phyloP scores from a whole-genome alignment of 2,888 invertebrate genomes.

The Hypomecis punctinalis region DNA sequence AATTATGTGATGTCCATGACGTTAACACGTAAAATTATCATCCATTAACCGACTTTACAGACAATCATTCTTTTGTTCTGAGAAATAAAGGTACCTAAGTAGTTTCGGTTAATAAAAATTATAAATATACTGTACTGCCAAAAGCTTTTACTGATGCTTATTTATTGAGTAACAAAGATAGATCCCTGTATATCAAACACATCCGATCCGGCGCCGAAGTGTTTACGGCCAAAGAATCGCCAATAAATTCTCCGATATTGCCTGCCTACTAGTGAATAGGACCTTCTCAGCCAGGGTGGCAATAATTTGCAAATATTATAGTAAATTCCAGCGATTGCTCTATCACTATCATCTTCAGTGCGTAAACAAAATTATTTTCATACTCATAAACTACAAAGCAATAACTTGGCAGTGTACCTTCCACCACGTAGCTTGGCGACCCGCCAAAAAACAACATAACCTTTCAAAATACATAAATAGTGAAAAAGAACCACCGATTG shows the following conservation, averaged over 20 bases:
- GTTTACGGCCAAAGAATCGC: conserved; percentile 29
- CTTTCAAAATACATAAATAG: conserved; percentile 38
- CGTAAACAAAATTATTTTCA: conserved; percentile 37
- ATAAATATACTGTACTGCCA: background rate
- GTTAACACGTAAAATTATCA: too few relatives aligned
- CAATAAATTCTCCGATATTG: conserved; percentile 30
- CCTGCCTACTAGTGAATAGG: conserved; percentile 21
- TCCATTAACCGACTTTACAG: too few relatives aligned
- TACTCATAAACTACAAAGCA: conserved; percentile 31
- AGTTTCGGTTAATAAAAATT: background rate
- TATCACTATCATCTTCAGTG: conserved; percentile 26
- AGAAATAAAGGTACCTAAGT: background rate
- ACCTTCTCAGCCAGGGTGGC: conserved; percentile 24
- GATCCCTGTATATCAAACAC: conserved; percentile 22
- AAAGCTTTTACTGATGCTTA: background rate
- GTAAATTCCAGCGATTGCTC: conserved; percentile 29
- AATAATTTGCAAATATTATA: conserved; percentile 36
- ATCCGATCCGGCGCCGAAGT: conserved; percentile 19
- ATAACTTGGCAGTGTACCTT: conserved; percentile 27
- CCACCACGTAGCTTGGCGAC: conserved; percentile 30
- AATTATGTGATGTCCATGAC: too few relatives aligned
- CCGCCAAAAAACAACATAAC: conserved; percentile 37
- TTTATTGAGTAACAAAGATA: conserved; percentile 9
- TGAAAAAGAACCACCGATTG: conserved; percentile 34
- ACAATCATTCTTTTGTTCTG: background rate